phyloP scores from a whole-genome alignment of 2,113 vertebrate genomes.

The Thamnophis sirtalis region DNA sequence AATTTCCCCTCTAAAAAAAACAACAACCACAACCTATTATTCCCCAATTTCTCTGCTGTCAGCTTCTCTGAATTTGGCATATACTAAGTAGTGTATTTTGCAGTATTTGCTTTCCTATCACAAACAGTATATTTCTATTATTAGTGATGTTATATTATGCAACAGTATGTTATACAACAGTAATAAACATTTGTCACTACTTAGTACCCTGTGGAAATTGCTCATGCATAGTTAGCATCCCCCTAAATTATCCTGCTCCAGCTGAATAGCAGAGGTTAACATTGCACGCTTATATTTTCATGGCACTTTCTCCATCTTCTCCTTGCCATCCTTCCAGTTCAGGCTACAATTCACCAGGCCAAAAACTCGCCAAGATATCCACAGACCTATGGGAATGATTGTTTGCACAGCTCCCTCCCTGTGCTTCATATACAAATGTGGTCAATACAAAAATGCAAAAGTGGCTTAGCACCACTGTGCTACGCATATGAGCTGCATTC shows the following conservation, averaged over 20 bases:
- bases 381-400: not conserved
- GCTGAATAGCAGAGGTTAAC: not conserved
- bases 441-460: not conserved
- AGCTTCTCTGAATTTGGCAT: conserved; percentile 4
- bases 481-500: not conserved
- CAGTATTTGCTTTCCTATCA: not conserved
- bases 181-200: not conserved
- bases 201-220: not conserved
- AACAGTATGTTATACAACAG: not conserved
- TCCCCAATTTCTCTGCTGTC: not conserved
- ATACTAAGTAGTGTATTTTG: not conserved
- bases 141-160: not conserved
- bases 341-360: not conserved
- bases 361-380: not conserved
- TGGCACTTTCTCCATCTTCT: not conserved
- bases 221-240: not conserved
- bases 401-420: not conserved
- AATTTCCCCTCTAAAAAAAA: not conserved
- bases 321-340: not conserved
- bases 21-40: not conserved
- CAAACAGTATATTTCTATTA: not conserved
- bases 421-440: not conserved
- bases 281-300: not conserved
- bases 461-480: not conserved
- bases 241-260: not conserved